Evolutionary conservation across 1,140 invertebrate species (phyloP), one percentile per base, ranked within the genome.

Genomic region (Druon quercuslanigerum): DNA sequence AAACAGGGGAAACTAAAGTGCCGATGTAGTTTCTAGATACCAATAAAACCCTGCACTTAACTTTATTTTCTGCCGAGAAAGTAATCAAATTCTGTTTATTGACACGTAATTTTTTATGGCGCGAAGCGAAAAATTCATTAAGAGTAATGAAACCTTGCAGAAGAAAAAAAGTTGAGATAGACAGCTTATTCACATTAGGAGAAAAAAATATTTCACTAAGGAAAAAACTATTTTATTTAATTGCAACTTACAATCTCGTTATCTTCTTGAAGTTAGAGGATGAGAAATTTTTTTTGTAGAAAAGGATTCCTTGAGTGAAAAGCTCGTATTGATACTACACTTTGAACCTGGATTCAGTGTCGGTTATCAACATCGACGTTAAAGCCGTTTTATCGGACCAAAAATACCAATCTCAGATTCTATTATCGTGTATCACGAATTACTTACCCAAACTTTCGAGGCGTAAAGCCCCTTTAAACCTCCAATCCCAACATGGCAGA

Each of bases 391-490:
- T 76, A 75, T 25, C 70, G 74, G 57, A 71, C 75, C 75, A 79
- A 80, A 82, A 82, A 82, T 82, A 80, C 81, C 78, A 82, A 82
- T 79, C 79, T 78, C 79, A 75, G 81, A 80, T 82, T 82, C 81
- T 82, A 80, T 82, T 79, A 82, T 80, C 81, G 75, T 77, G 75
- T 83, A 75, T 79, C 79, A 79, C 73, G 82, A 77, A 81, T 80
- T 83, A 83, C 79, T 79, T 79, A 79, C 79, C 80, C 72, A 71
- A 78, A 77, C 79, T 77, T 79, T 79, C 73, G 80, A 83, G 80
- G 79, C 75, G 73, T 74, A 77, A 80, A 82, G 79, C 78, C 75
- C 76, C 73, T 81, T 81, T 71, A 78, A 76, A 74, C 66, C 66
- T 72, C 66, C 60, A 66, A 57, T 79, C 76, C 77, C 70, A 71